These are phyloP conservation scores for Lepidochrysops patricia DNA, from an alignment of 2,888 invertebrate species.

Conservation along the genomic window DNA sequence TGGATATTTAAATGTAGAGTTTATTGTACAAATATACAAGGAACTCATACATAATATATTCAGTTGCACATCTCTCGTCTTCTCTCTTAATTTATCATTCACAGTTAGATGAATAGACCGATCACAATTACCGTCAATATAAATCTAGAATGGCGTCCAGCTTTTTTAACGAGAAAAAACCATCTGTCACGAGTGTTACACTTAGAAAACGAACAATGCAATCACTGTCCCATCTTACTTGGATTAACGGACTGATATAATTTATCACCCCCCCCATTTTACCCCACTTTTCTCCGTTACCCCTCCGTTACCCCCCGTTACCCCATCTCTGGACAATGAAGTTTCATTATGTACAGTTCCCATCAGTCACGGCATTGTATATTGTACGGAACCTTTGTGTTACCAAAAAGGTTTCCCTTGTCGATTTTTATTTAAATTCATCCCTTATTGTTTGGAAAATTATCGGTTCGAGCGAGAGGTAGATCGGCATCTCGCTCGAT, in stretches of 20 bases:
- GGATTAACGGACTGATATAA: not conserved
- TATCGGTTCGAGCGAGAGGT: not conserved
- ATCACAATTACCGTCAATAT: too few species aligned
- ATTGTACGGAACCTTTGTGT: not conserved
- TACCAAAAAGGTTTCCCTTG: constrained; percentile 6
- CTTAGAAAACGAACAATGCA: not conserved
- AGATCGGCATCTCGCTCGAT: not conserved
- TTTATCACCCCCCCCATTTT: not conserved
- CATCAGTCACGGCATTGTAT: not conserved
- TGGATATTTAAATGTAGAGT: too few species aligned
- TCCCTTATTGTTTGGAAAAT: constrained; percentile 1
- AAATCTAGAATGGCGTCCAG: too few species aligned
- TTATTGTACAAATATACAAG: too few species aligned
- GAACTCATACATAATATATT: too few species aligned
- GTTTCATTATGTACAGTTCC: not conserved
- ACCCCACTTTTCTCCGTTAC: not conserved
- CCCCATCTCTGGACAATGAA: constrained; percentile 1
- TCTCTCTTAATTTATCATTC: too few species aligned
- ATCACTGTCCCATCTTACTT: not conserved
- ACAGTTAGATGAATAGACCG: too few species aligned
- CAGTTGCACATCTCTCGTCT: too few species aligned
- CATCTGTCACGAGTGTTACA: not conserved
- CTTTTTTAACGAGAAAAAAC: not conserved
- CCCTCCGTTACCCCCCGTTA: not conserved
- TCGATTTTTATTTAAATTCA: constrained; percentile 11